Evolutionary conservation across 2,113 vertebrate genomes (phyloP), one percentile per base, ranked within the genome.

Genomic region (Phaethon lepturus): DNA sequence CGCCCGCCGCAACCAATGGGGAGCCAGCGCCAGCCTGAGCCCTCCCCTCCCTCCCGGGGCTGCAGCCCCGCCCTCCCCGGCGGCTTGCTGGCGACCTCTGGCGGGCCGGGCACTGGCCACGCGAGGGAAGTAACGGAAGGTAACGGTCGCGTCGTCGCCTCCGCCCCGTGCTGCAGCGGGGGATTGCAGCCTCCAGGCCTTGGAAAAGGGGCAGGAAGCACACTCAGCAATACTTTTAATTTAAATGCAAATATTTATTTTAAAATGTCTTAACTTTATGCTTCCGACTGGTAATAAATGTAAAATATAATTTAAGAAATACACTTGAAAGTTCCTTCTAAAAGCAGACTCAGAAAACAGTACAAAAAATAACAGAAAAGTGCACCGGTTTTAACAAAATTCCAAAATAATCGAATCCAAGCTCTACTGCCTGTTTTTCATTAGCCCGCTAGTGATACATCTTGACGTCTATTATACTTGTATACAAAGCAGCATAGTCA

Each of bases 241-340:
- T 97, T 91, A 73, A 89, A 77, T 93, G 91, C 89, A 95, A 95
- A 95, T 91, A 59, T 97, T 97, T 95, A 95, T 90, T 91, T 94
- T 90, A 58, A 90, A 94, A 86, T 78, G 84, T 71, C 64, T 95
- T 71, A 88, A 82, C 90, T 97, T 96, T 86, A 93, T 6, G 31
- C 62, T 80, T 75, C 23, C n/a, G 82, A 68, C 68, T 17, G 63
- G 80, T 94, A 96, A 83, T 95, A 95, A 94, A 93, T 83, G 94
- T 84, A 93, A 96, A 97, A 68, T 89, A 91, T 92, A 93, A 89
- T 83, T 86, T 95, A 89, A 72, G 90, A 97, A 97, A 94, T 94
- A 89, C 4, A 76, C 79, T 62, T 63, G 78, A 29, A 90, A 96
- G 79, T 73, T 95, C 55, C 83, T 92, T 80, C 76, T 95, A 73